Conservation (phyloP, 2,113 vertebrate genomes). For the Neofelis nebulosa region DNA sequence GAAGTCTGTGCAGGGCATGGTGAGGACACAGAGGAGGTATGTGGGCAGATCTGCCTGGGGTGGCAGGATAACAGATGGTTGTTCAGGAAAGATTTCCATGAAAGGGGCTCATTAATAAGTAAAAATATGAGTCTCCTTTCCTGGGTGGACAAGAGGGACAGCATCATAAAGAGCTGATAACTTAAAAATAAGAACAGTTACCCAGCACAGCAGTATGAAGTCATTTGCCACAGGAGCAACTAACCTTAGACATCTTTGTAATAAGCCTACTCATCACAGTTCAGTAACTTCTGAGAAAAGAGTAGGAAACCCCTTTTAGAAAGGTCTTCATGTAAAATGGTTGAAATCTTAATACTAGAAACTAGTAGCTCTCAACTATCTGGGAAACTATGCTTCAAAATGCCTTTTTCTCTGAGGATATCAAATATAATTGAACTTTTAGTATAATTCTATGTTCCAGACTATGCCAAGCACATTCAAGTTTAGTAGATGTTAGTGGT, state of each 20-base stretch:
- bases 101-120: neutral
- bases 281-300: conserved; percentile 21
- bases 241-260: neutral
- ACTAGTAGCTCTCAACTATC: neutral
- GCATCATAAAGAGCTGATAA: neutral
- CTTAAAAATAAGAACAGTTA: neutral
- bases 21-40: neutral
- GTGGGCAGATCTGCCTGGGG: neutral
- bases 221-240: neutral
- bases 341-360: conserved; percentile 10
- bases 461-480: neutral
- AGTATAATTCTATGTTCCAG: neutral
- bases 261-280: neutral
- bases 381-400: neutral
- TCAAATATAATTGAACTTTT: neutral
- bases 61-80: neutral
- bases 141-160: neutral
- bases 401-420: neutral
- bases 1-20: neutral
- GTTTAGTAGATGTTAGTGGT: conserved; percentile 37
- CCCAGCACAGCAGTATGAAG: neutral
- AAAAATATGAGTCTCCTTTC: conserved; percentile 11
- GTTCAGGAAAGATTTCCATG: neutral
- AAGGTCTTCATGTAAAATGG: conserved; percentile 15
- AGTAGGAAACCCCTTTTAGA: conserved; percentile 5